phyloP scores from a whole-genome alignment of 2,113 vertebrate genomes.

The Macquaria ambigua region DNA sequence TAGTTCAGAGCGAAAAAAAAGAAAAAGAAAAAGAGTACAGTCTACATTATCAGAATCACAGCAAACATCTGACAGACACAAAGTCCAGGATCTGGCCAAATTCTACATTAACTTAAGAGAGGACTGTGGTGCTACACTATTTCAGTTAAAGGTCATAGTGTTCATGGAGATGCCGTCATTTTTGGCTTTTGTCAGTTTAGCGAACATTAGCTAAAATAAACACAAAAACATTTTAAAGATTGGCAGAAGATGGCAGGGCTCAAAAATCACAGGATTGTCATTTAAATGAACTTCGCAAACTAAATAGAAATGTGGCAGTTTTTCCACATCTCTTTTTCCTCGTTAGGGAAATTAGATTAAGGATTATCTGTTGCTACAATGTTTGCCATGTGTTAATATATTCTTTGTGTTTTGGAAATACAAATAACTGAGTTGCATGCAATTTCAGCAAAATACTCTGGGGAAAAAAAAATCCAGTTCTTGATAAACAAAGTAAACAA shows the following conservation, averaged over 20 bases:
- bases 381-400: constrained; percentile 1
- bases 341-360: neutral
- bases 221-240: constrained; percentile 2
- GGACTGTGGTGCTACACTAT: neutral
- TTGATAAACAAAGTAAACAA: neutral
- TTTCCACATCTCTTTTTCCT: too few species aligned
- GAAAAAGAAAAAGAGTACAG: neutral
- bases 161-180: neutral
- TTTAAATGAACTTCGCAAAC: neutral
- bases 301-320: neutral
- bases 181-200: neutral
- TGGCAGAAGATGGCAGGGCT: neutral
- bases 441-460: neutral
- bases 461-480: neutral
- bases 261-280: neutral
- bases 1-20: neutral
- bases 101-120: neutral
- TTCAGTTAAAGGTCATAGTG: neutral
- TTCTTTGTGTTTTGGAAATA: neutral
- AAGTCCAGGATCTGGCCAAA: neutral
- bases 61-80: neutral
- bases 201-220: neutral
- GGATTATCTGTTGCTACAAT: neutral
- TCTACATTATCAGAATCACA: neutral
- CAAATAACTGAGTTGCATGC: neutral